Percentiles rank a stretch among this genome's conserved stretches.
phyloP scores from a whole-genome alignment of 2,113 vertebrate genomes.

The Serinus canaria region DNA sequence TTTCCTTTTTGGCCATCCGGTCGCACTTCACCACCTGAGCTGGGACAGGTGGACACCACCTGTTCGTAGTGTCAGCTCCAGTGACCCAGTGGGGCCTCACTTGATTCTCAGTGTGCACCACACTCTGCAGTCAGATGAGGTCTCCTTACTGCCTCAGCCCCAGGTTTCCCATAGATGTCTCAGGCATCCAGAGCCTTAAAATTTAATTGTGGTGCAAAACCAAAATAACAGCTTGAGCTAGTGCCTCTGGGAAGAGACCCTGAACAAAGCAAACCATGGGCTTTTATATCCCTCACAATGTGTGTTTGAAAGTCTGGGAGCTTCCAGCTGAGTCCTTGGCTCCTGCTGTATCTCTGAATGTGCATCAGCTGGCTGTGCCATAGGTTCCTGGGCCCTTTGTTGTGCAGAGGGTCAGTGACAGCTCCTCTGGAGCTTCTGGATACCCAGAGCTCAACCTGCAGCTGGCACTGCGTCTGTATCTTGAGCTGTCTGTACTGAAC shows the following conservation, averaged over 20 bases:
- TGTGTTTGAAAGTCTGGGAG: background rate
- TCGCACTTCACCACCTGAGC: background rate
- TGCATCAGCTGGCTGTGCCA: background rate
- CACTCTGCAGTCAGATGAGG: background rate
- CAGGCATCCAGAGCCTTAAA: background rate
- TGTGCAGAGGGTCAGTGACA: background rate
- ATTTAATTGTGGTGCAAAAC: background rate
- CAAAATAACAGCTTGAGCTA: background rate
- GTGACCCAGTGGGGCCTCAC: accelerated
- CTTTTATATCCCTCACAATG: background rate
- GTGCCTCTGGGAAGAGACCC: background rate
- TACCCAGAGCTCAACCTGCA: background rate
- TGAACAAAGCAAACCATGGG: background rate
- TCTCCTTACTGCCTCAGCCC: background rate
- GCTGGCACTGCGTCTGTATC: background rate
- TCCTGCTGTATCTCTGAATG: background rate
- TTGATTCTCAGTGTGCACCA: accelerated
- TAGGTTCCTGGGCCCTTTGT: background rate
- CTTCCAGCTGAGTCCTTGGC: background rate
- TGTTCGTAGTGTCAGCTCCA: background rate
- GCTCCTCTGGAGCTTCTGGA: background rate
- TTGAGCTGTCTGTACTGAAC: background rate
- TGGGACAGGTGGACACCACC: too few relatives aligned
- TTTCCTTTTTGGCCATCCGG: background rate
- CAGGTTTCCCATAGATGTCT: background rate